A percentile compares a stretch with the other conserved stretches of the same genome.
Conservation (phyloP, 2,888 invertebrate genomes). For the Eubasilissa splendida region DNA sequence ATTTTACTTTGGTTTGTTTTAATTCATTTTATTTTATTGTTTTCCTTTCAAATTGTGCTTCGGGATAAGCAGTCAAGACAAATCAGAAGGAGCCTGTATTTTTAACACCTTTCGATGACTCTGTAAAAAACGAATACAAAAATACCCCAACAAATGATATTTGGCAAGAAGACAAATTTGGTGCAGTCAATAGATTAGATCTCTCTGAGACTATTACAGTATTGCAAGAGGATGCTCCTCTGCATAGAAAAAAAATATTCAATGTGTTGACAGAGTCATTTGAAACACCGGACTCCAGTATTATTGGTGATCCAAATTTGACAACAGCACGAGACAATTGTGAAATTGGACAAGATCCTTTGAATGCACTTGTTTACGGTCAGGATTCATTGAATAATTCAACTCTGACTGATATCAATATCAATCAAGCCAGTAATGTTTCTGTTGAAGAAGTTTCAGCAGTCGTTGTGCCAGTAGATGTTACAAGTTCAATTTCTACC, state of each 20-base stretch:
- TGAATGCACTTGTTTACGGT: conserved; percentile 9
- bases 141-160: conserved; percentile 31
- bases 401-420: background rate
- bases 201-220: background rate
- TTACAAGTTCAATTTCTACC: background rate
- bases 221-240: background rate
- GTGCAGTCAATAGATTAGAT: background rate
- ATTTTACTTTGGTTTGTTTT: conserved; percentile 47
- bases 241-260: conserved; percentile 51
- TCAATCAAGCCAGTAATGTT: conserved; percentile 9
- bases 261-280: conserved; percentile 56
- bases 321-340: conserved; percentile 36
- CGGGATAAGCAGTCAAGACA: conserved; percentile 45
- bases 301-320: conserved; percentile 35
- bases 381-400: too few species aligned
- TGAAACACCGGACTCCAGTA: conserved; percentile 52
- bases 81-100: conserved; percentile 32
- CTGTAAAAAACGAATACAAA: conserved; percentile 11
- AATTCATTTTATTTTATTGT: conserved; percentile 49
- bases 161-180: conserved; percentile 12
- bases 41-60: conserved; percentile 37
- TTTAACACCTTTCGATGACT: conserved; percentile 44
- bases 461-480: background rate
- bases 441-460: background rate
- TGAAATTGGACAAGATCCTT: conserved; percentile 55